Percentiles rank a stretch among this genome's conserved stretches.
phyloP scores from a whole-genome alignment of 2,113 vertebrate species.

The Mixornis gularis region DNA sequence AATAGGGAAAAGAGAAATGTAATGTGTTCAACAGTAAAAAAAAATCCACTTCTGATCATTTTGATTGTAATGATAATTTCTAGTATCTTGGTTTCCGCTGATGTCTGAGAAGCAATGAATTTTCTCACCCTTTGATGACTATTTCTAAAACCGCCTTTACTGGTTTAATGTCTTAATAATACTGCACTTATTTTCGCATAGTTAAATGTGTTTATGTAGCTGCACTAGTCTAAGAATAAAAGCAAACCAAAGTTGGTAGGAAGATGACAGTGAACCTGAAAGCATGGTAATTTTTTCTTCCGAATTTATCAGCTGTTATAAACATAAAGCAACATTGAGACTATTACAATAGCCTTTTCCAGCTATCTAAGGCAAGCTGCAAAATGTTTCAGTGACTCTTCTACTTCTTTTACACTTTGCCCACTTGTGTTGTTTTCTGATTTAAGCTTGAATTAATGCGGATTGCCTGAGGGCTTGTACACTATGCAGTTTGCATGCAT shows the following conservation, averaged over 20 bases:
- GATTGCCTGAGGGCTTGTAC: constrained; percentile 41
- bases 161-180: background rate
- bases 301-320: background rate
- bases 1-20: background rate
- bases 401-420: constrained; percentile 29
- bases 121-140: background rate
- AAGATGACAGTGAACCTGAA: background rate
- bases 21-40: background rate
- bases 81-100: background rate
- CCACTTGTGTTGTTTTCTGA: constrained; percentile 13
- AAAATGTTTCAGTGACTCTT: constrained; percentile 38
- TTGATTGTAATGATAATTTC: background rate
- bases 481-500: constrained; percentile 28
- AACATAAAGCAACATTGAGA: constrained; percentile 15
- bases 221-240: background rate
- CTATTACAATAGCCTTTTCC: constrained; percentile 24
- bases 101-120: background rate
- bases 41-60: background rate
- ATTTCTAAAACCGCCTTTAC: background rate
- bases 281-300: background rate
- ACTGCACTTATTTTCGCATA: background rate
- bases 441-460: constrained; percentile 23
- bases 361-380: constrained; percentile 11
- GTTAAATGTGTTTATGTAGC: background rate
- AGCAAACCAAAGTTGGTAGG: background rate